Evolutionary conservation across 2,888 invertebrate genomes (phyloP).

Genomic region (Imbricaverruca yamaguchii): DNA sequence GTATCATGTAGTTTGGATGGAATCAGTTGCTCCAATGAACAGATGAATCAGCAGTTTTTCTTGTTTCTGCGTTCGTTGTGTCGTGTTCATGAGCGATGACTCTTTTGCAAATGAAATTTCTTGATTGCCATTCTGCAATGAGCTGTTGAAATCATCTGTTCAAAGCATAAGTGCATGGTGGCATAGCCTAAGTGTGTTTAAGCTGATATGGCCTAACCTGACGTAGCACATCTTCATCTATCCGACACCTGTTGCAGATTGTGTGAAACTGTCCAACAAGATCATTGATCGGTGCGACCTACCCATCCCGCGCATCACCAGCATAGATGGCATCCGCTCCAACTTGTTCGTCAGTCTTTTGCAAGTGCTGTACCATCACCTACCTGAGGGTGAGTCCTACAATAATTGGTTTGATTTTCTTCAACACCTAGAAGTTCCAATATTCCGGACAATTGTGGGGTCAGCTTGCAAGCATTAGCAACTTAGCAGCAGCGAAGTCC

Average conservation of each 20-base stretch:
- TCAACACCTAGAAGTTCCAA: no score
- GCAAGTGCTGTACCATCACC: constrained; percentile 1
- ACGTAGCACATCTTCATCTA: no score
- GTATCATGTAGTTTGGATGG: no score
- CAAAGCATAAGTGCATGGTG: background rate
- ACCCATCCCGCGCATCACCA: background rate
- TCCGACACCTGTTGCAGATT: background rate
- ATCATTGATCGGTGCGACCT: constrained; percentile 2
- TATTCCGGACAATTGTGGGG: no score
- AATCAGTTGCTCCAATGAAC: no score
- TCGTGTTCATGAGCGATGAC: background rate
- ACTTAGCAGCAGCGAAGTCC: no score
- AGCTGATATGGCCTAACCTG: background rate
- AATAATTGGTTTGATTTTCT: background rate
- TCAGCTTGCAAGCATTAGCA: no score
- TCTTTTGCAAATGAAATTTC: background rate
- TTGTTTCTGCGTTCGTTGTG: no score
- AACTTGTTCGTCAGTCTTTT: constrained; percentile 4
- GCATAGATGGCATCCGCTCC: constrained; percentile 16
- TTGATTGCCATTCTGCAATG: background rate
- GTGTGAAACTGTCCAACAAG: constrained; percentile 7
- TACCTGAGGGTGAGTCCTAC: background rate
- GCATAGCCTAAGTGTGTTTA: background rate
- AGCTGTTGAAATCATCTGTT: background rate
- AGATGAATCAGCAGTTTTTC: no score